Evolutionary conservation across 1,140 invertebrate genomes (phyloP).

Genomic region (Drosophila ogumai): DNA sequence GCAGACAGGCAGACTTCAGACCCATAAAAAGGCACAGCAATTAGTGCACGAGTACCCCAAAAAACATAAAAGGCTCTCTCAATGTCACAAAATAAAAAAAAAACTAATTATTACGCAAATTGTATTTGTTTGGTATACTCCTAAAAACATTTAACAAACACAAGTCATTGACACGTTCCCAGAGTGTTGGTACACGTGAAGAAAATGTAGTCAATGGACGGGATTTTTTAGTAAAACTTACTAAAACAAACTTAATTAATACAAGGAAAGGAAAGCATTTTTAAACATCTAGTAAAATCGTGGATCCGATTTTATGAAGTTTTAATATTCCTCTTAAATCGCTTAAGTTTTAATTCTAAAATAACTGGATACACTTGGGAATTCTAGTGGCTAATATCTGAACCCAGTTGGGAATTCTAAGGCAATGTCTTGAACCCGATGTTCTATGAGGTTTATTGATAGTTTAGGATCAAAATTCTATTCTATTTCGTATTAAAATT

Average conservation of each 20-base stretch:
- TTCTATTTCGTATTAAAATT: not conserved
- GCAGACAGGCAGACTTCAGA: constrained; percentile 1
- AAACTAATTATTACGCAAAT: constrained; percentile 60
- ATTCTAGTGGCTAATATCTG: not conserved
- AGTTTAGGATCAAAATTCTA: not conserved
- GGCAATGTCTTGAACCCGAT: too few relatives aligned
- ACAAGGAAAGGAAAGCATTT: not conserved
- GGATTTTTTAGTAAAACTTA: not conserved
- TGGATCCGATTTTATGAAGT: too few relatives aligned
- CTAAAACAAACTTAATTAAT: not conserved
- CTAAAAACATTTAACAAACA: constrained; percentile 28
- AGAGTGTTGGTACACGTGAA: constrained; percentile 1
- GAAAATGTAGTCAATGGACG: not conserved
- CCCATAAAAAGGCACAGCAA: constrained; percentile 35
- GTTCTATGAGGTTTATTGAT: too few relatives aligned
- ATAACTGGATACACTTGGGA: not conserved
- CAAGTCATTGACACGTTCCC: constrained; percentile 50
- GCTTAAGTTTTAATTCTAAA: not conserved
- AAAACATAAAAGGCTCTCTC: constrained; percentile 50
- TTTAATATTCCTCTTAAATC: too few relatives aligned
- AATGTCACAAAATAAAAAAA: constrained; percentile 39
- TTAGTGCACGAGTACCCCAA: constrained; percentile 45
- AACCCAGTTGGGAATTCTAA: not conserved
- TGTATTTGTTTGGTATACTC: constrained; percentile 43
- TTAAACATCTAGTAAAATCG: not conserved